Evolutionary conservation across 2,797 vertebrate species (phyloP).

Genomic region (Malacoctenus gilli): DNA sequence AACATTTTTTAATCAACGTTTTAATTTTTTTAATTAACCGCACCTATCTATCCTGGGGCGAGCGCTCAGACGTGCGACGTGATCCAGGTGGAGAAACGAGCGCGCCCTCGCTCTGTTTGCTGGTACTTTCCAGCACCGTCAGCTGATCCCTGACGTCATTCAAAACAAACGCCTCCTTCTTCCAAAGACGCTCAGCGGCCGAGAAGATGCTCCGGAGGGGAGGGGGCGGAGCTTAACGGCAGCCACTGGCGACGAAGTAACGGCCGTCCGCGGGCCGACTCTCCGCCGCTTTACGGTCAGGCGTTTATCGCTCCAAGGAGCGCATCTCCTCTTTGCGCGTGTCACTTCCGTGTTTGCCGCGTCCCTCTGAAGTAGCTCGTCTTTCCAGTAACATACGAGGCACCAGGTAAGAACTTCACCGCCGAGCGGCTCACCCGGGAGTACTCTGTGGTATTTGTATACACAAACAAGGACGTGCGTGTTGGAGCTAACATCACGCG

Average conservation of each 20-base stretch:
- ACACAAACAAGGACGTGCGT: no score
- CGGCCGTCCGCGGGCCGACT: not conserved
- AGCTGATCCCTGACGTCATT: slow-evolving; percentile 66
- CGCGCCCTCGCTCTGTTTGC: slow-evolving; percentile 15
- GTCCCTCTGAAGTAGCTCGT: slow-evolving; percentile 3
- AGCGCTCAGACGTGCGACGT: no score
- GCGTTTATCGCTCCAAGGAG: slow-evolving; percentile 16
- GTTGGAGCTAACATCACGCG: no score
- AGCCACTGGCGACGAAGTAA: not conserved
- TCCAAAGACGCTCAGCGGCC: no score
- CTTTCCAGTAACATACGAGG: no score
- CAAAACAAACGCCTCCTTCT: slow-evolving; percentile 59
- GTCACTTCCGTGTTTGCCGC: slow-evolving; percentile 36
- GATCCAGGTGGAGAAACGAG: no score
- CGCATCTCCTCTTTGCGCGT: slow-evolving; percentile 1
- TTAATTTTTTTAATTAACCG: no score
- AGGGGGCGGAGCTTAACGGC: no score
- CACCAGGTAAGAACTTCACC: slow-evolving; percentile 52
- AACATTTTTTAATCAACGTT: no score
- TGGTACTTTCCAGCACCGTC: slow-evolving; percentile 55
- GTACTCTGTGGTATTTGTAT: no score
- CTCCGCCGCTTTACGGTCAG: not conserved
- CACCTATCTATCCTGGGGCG: no score
- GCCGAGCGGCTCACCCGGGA: no score
- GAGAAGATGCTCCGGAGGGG: slow-evolving; percentile 7